Percentiles rank a stretch among this genome's conserved stretches.
These are phyloP conservation scores for Mechanitis mazaeus DNA, from an alignment of 2,888 invertebrate species.

Conservation along the genomic window DNA sequence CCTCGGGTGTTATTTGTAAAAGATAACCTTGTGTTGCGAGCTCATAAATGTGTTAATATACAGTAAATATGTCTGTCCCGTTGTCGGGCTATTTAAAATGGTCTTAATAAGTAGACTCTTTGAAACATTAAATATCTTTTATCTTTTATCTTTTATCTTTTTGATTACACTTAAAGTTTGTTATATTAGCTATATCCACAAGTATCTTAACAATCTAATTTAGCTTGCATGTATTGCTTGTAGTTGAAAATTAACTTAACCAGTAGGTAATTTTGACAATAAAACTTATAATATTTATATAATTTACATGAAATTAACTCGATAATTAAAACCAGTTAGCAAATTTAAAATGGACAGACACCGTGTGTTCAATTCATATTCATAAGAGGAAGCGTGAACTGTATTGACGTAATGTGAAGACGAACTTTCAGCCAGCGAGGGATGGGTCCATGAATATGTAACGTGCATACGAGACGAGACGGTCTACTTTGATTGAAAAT, in stretches of 20 bases:
- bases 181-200: too few relatives aligned
- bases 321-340: too few relatives aligned
- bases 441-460: slow-evolving; percentile 22
- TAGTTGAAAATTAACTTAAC: too few relatives aligned
- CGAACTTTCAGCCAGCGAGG: slow-evolving; percentile 11
- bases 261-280: too few relatives aligned
- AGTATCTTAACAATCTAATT: too few relatives aligned
- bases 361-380: not conserved
- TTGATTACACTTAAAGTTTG: too few relatives aligned
- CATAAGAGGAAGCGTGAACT: slow-evolving; percentile 12
- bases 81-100: not conserved
- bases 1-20: slow-evolving; percentile 46
- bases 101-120: not conserved
- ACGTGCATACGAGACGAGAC: not conserved
- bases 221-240: too few relatives aligned
- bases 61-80: slow-evolving; percentile 5
- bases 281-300: too few relatives aligned
- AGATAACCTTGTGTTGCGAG: slow-evolving; percentile 45
- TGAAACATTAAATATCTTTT: not conserved
- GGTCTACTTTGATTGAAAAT: slow-evolving; percentile 13
- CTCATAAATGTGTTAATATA: slow-evolving; percentile 31
- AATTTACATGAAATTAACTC: too few relatives aligned
- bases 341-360: too few relatives aligned
- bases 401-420: slow-evolving; percentile 13
- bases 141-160: too few relatives aligned